These are phyloP conservation scores for Mimachlamys varia DNA, from an alignment of 2,888 invertebrate genomes.

Conservation along the genomic window DNA sequence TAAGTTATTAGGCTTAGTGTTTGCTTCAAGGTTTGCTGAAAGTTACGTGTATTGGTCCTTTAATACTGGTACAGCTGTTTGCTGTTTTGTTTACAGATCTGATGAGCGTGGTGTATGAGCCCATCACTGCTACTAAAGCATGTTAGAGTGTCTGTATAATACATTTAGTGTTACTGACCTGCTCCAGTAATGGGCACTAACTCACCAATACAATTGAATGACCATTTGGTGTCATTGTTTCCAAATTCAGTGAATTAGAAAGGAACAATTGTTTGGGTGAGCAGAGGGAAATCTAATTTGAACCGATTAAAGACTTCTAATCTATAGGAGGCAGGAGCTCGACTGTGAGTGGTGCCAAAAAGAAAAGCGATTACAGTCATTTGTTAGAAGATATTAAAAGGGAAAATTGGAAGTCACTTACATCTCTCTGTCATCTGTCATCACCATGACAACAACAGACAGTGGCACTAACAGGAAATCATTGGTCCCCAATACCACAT, in stretches of 20 bases:
- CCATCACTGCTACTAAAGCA: not conserved
- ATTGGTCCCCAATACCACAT: not conserved
- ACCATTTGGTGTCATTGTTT: constrained; percentile 20
- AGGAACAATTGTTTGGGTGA: not conserved
- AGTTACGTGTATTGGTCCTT: too few species aligned
- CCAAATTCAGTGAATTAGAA: not conserved
- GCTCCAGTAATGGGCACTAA: not conserved
- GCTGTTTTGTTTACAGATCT: not conserved
- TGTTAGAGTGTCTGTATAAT: not conserved
- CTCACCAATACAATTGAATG: not conserved
- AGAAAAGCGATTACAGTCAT: constrained; percentile 21
- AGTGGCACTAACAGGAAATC: not conserved
- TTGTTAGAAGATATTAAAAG: not conserved
- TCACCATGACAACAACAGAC: constrained; percentile 13
- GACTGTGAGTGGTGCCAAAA: not conserved
- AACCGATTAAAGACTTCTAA: not conserved
- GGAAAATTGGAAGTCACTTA: not conserved
- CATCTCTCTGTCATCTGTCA: constrained; percentile 19
- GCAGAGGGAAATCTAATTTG: constrained; percentile 11
- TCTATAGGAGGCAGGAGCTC: not conserved
- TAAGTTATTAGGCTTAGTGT: too few species aligned
- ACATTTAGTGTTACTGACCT: not conserved
- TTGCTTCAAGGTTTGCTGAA: too few species aligned
- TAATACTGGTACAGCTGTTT: not conserved
- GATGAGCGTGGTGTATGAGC: not conserved